Evolutionary conservation across 35 echinoderm and acorn worm genomes (phyloP).

Genomic region (Stichopus chloronotus): DNA sequence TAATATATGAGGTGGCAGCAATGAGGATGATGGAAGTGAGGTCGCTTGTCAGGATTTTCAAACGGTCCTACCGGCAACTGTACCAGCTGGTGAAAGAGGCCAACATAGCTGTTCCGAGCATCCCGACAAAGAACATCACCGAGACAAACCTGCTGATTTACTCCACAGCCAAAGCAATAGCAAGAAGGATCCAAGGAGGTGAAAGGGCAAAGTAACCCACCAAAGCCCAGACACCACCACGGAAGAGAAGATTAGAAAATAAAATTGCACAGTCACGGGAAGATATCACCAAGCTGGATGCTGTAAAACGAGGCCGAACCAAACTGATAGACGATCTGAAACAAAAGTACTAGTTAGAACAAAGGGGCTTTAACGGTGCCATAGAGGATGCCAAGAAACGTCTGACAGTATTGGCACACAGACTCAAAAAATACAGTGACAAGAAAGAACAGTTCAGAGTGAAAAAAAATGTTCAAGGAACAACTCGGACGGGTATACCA

Average conservation of each 20-base stretch:
- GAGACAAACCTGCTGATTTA: constrained; percentile 18
- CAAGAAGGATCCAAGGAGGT: constrained; percentile 9
- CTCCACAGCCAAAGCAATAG: constrained; percentile 18
- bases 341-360: not conserved
- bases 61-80: constrained; percentile 18
- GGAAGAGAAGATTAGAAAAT: no score
- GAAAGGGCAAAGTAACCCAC: not conserved
- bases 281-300: not conserved
- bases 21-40: constrained; percentile 21
- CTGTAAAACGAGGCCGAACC: constrained; percentile 9
- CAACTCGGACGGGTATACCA: constrained; percentile 14
- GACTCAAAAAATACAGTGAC: constrained; percentile 4
- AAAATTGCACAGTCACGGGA: not conserved
- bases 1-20: not conserved
- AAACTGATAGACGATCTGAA: not conserved
- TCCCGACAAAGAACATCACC: constrained; percentile 2
- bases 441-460: constrained; percentile 22
- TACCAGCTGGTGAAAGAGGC: constrained; percentile 1
- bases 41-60: not conserved
- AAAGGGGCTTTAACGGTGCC: not conserved
- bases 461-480: constrained; percentile 37
- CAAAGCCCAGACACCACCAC: not conserved
- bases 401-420: constrained; percentile 26
- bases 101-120: constrained; percentile 4
- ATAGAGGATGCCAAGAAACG: constrained; percentile 22